A percentile compares a stretch with the other conserved stretches of the same genome.
Evolutionary conservation across 2,113 vertebrate genomes (phyloP).

Genomic region (Sturnira hondurensis): DNA sequence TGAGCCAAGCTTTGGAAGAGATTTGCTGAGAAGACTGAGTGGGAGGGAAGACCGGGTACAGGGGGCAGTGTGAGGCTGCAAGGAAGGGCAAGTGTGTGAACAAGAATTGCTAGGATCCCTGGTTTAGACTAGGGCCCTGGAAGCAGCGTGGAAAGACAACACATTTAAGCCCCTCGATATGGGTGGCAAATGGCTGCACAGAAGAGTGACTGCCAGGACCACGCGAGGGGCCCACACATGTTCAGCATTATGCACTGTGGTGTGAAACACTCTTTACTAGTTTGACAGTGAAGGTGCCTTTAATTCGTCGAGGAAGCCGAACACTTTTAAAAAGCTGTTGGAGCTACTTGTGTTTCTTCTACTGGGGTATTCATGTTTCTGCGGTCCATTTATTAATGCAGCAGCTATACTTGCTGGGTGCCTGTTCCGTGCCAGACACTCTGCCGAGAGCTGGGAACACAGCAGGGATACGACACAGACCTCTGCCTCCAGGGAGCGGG

Average conservation of each 20-base stretch:
- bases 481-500: not conserved
- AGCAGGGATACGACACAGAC: not conserved
- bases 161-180: not conserved
- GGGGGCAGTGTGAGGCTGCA: not conserved
- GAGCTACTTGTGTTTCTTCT: not conserved
- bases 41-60: not conserved
- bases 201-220: not conserved
- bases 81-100: not conserved
- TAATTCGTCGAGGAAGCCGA: not conserved
- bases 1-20: not conserved
- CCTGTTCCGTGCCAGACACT: not conserved
- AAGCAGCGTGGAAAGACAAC: not conserved
- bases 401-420: not conserved
- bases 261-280: not conserved
- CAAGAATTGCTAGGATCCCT: not conserved
- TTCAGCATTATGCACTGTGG: rapidly evolving
- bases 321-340: not conserved
- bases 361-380: not conserved
- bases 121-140: not conserved
- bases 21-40: not conserved
- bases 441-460: not conserved
- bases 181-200: not conserved
- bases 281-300: not conserved
- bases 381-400: not conserved
- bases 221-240: not conserved